A percentile compares a stretch with the other conserved stretches of the same genome.
Evolutionary conservation across 2,113 vertebrate genomes (phyloP).

Genomic region (Amazona guildingii): DNA sequence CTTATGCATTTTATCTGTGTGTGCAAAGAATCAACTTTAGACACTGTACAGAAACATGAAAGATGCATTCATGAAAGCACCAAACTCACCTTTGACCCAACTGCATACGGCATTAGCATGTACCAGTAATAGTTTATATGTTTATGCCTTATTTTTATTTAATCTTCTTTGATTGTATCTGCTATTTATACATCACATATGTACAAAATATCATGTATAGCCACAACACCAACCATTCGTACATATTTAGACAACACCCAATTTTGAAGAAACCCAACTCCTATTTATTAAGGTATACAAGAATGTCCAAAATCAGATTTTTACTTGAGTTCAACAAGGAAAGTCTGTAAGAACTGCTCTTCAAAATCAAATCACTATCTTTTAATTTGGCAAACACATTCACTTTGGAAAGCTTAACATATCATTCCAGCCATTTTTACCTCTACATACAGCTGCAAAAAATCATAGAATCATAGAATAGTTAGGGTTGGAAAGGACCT

Average conservation of each 20-base stretch:
- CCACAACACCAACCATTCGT: not conserved
- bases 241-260: not conserved
- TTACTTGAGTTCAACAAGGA: not conserved
- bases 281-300: not conserved
- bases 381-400: not conserved
- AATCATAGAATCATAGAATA: no score
- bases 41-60: not conserved
- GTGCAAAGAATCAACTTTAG: not conserved
- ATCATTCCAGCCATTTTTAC: not conserved
- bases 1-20: not conserved
- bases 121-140: not conserved
- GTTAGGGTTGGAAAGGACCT: no score
- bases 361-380: conserved; percentile 3
- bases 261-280: not conserved
- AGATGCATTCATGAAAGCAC: not conserved
- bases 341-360: not conserved
- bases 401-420: not conserved
- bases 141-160: not conserved
- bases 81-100: not conserved
- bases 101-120: not conserved
- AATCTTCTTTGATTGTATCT: not conserved
- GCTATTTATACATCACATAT: not conserved
- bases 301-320: not conserved
- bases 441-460: not conserved
- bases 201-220: not conserved